Evolutionary conservation across 2,113 vertebrate genomes (phyloP).

Genomic region (Pituophis catenifer): DNA sequence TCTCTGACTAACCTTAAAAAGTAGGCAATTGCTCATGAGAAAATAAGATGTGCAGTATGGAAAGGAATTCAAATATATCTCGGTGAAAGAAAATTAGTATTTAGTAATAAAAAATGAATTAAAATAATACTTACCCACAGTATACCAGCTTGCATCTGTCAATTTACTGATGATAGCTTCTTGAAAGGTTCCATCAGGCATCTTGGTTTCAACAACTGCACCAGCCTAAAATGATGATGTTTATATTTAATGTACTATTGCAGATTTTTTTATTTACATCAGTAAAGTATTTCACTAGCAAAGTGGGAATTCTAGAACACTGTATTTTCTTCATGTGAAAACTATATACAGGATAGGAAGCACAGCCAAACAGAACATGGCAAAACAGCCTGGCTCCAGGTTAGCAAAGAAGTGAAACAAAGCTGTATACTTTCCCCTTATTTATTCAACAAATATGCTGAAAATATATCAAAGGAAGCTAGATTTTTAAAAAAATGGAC

Average conservation of each 20-base stretch:
- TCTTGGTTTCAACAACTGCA: constrained; percentile 94
- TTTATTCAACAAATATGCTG: neutral
- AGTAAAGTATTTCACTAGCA: neutral
- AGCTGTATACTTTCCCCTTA: neutral
- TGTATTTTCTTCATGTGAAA: neutral
- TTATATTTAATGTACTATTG: constrained; percentile 1
- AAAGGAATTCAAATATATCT: neutral
- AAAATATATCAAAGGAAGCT: neutral
- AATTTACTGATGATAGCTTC: constrained; percentile 94
- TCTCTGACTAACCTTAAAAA: neutral
- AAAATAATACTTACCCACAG: constrained; percentile 84
- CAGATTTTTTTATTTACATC: neutral
- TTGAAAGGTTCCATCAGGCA: constrained; percentile 84
- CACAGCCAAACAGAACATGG: neutral
- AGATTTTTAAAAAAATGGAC: neutral
- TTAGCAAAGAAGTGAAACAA: neutral
- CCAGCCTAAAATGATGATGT: constrained; percentile 80
- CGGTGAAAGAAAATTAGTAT: neutral
- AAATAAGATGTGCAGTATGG: neutral
- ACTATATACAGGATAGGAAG: neutral
- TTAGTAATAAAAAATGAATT: neutral
- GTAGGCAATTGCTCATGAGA: neutral
- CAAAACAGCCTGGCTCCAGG: neutral
- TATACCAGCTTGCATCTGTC: constrained; percentile 98
- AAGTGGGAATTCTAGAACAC: neutral